Base-by-base conservation (phyloP, 2,888 invertebrate genomes). In the Autographa gamma region DNA sequence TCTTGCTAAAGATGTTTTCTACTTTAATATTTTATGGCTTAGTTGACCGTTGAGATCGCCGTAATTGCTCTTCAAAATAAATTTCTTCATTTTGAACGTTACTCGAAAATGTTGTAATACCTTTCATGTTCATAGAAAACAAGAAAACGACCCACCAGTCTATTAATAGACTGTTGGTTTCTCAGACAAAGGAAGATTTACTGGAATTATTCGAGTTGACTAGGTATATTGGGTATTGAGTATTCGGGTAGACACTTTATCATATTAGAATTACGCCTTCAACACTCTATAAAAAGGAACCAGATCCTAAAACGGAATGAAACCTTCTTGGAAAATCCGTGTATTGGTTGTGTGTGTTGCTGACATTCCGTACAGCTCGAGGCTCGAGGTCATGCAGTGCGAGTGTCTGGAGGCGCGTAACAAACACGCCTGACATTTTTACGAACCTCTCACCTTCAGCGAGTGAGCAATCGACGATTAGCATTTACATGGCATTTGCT, bases 401-500 rank as follows among this genome's bases (percentile, higher is more conserved):
- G 54, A 43, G 67, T 48, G 60, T 66, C 68, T 66, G 19, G 71
- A 67, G 69, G 56, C 63, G 58, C 67, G 61, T 69, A 60, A 79
- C 69, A 71, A 71, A 62, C 60, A 77, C 56, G 63, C 63, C 79
- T 85, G 87, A 81, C 89, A 89, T 89, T 87, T 85, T 85, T 86
- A 79, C 85, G 85, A 85, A 89, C 88, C 88, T 89, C 88, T 89
- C 91, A 89, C 92, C 91, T 90, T 86, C 86, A 85, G 82, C 89
- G 88, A 69, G 69, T 69, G 71, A 89, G 89, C 85, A 90, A 90
- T 88, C 86, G 80, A 84, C 91, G 84, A 93, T 94, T 94, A 94
- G 93, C 94, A 94, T 94, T 94, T 94, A 81, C 90, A 85, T 93
- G 94, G 84, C 94, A 94, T 94, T 94, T 93, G 77, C 81, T 79